These are phyloP conservation scores for Channallabes apus DNA, from an alignment of 2,797 vertebrate species.

Conservation along the genomic window DNA sequence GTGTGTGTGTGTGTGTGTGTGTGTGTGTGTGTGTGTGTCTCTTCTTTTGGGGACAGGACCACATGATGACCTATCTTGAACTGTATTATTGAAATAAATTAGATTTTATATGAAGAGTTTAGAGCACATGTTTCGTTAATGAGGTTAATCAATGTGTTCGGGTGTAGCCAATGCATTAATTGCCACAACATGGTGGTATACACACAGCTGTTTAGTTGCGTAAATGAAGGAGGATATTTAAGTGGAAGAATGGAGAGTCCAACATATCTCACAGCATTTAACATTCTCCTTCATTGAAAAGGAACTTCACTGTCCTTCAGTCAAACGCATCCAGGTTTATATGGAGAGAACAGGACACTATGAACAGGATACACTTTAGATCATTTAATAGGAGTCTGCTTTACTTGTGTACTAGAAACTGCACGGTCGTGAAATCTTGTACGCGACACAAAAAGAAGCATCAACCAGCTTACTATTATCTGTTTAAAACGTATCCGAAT, in stretches of 20 bases:
- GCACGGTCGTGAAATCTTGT: background rate
- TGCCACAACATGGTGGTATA: background rate
- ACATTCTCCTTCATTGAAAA: background rate
- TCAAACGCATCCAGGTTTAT: background rate
- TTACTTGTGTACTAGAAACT: background rate
- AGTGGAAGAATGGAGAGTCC: conserved; percentile 10
- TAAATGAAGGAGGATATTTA: background rate
- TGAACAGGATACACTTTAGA: background rate
- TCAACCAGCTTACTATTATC: background rate
- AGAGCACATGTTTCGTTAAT: background rate
- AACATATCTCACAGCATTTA: conserved; percentile 18
- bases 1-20: conserved; percentile 7
- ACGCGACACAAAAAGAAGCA: background rate
- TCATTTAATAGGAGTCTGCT: background rate
- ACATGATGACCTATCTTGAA: background rate
- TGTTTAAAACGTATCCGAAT: background rate
- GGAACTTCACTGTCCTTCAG: conserved; percentile 12
- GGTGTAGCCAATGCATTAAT: background rate
- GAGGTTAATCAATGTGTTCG: background rate
- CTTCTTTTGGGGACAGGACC: background rate
- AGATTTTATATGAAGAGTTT: background rate
- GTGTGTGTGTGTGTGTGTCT: background rate
- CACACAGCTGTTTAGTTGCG: conserved; percentile 13
- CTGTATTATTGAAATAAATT: background rate
- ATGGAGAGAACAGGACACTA: background rate